Conservation (phyloP, 2,888 invertebrate genomes). For the Scelioninae gen. 1 region DNA sequence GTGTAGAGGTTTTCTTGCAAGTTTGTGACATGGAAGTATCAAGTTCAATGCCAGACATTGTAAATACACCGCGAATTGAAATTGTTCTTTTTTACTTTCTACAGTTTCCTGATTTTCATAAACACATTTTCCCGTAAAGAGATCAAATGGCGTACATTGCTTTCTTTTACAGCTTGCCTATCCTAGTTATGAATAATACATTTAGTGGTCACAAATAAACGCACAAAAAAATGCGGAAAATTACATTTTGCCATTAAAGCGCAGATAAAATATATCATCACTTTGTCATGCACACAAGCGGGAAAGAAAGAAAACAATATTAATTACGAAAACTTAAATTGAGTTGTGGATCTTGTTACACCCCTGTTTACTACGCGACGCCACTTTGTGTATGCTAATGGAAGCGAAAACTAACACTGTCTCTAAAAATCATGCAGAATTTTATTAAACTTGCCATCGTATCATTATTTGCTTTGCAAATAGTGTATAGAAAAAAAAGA, state of each 20-base stretch:
- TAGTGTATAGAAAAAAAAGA: too few relatives aligned
- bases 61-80: neutral
- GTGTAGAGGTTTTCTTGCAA: slow-evolving; percentile 32
- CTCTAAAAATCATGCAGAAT: slow-evolving; percentile 2
- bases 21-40: slow-evolving; percentile 2
- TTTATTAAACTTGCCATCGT: too few relatives aligned
- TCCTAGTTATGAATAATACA: too few relatives aligned
- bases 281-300: slow-evolving; percentile 13
- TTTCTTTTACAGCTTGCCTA: too few relatives aligned
- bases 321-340: slow-evolving; percentile 44
- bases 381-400: slow-evolving; percentile 39
- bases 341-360: slow-evolving; percentile 41
- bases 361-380: slow-evolving; percentile 23
- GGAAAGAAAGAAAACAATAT: slow-evolving; percentile 16
- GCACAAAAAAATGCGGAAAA: too few relatives aligned
- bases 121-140: too few relatives aligned
- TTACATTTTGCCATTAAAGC: neutral
- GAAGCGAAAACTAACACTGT: slow-evolving; percentile 17
- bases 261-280: slow-evolving; percentile 6
- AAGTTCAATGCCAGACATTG: slow-evolving; percentile 39
- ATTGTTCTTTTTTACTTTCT: too few relatives aligned
- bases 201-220: too few relatives aligned
- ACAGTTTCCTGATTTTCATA: too few relatives aligned
- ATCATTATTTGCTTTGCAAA: too few relatives aligned
- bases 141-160: too few relatives aligned